Evolutionary conservation across 1,140 invertebrate genomes (phyloP).

Genomic region (Dendroctonus ponderosae): DNA sequence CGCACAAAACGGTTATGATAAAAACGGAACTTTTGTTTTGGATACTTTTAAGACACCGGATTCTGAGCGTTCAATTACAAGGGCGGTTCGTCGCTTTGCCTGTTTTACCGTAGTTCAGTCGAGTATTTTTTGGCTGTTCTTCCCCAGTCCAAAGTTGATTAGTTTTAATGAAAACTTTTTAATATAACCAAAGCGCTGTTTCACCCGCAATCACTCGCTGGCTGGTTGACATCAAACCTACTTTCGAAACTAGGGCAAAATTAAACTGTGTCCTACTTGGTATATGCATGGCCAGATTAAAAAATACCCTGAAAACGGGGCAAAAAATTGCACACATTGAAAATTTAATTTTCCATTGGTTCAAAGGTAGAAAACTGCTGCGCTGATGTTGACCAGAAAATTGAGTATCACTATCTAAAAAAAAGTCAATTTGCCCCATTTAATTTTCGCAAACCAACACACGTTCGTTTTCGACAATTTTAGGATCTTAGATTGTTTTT

Average conservation of each 20-base stretch:
- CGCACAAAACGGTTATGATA: too few species aligned
- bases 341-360: constrained; percentile 3
- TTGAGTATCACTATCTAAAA: not conserved
- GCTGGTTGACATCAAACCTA: not conserved
- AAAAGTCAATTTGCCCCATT: too few species aligned
- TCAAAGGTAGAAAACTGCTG: not conserved
- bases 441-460: too few species aligned
- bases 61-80: too few species aligned
- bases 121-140: too few species aligned
- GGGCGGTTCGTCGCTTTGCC: too few species aligned
- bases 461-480: too few species aligned
- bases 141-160: not conserved
- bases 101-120: too few species aligned
- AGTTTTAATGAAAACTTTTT: constrained; percentile 1
- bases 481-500: too few species aligned
- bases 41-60: too few species aligned
- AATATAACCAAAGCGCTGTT: not conserved
- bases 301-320: constrained; percentile 1
- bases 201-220: not conserved
- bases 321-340: constrained; percentile 2
- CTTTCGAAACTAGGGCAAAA: constrained; percentile 1
- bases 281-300: constrained; percentile 11
- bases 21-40: too few species aligned
- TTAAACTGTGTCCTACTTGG: not conserved
- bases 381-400: not conserved